Percentiles rank a stretch among this genome's conserved stretches.
Evolutionary conservation across 2,888 invertebrate genomes (phyloP).

Genomic region (Drosophila gaucha): DNA sequence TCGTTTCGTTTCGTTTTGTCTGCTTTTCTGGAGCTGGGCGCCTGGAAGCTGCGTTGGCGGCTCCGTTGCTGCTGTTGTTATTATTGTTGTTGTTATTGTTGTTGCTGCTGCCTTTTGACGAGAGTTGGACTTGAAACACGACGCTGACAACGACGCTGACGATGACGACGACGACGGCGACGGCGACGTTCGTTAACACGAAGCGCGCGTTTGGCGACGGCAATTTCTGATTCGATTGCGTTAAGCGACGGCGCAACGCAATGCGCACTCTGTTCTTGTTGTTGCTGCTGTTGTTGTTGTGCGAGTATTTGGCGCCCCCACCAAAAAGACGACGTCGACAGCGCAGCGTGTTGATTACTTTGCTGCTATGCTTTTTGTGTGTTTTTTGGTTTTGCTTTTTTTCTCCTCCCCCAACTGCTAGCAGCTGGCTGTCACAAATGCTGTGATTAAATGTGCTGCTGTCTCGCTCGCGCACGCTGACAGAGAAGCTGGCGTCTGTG

Average conservation of each 20-base stretch:
- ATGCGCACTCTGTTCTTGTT: constrained; percentile 57
- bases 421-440: constrained; percentile 51
- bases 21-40: constrained; percentile 18
- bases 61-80: constrained; percentile 12
- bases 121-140: constrained; percentile 66
- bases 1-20: constrained; percentile 67
- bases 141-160: constrained; percentile 53
- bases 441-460: constrained; percentile 61
- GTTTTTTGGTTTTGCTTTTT: constrained; percentile 11
- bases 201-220: constrained; percentile 77
- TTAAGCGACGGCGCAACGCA: constrained; percentile 75
- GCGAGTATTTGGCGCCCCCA: constrained; percentile 55
- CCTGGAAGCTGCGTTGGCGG: constrained; percentile 60
- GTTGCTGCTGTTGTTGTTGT: constrained; percentile 25
- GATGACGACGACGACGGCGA: constrained; percentile 26
- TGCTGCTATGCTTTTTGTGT: constrained; percentile 29
- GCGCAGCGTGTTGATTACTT: constrained; percentile 72
- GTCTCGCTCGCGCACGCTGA: constrained; percentile 58
- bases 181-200: constrained; percentile 65
- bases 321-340: constrained; percentile 62
- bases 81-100: constrained; percentile 28
- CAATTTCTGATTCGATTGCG: constrained; percentile 79
- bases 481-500: constrained; percentile 56
- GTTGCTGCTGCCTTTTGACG: constrained; percentile 47
- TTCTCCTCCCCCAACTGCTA: constrained; percentile 28